Evolutionary conservation across 2,113 vertebrate species (phyloP).

Genomic region (Oreotrochilus melanogaster): DNA sequence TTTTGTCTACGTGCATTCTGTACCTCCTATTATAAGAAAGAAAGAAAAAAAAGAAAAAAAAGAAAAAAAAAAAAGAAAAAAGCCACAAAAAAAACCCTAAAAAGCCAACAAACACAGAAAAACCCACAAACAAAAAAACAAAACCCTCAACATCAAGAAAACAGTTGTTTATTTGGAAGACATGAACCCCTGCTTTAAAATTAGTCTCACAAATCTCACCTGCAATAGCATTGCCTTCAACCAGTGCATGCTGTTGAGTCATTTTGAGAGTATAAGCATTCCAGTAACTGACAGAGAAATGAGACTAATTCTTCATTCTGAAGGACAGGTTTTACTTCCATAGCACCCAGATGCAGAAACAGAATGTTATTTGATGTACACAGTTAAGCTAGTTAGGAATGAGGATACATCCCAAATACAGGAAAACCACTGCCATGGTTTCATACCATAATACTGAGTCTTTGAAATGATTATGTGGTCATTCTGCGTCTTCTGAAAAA

Average conservation of each 20-base stretch:
- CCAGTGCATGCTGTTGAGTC: background rate
- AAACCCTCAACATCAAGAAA: background rate
- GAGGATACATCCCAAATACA: background rate
- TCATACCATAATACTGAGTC: background rate
- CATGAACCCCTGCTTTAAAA: constrained; percentile 1
- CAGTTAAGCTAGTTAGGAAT: background rate
- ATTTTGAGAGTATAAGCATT: background rate
- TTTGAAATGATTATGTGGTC: background rate
- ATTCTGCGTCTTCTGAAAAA: background rate
- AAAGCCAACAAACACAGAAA: too few relatives aligned
- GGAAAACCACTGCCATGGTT: background rate
- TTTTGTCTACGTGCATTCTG: background rate
- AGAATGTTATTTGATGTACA: background rate
- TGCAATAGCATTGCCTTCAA: background rate
- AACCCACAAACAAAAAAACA: too few relatives aligned
- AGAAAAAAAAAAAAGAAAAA: background rate
- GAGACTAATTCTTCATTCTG: background rate
- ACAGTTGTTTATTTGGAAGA: background rate
- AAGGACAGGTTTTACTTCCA: background rate
- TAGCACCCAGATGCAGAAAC: background rate
- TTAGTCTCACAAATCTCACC: background rate
- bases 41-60: background rate
- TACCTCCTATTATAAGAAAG: background rate
- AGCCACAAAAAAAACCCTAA: too few relatives aligned
- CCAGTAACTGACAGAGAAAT: background rate